Evolutionary conservation across 2,113 vertebrate species (phyloP), one percentile per base, ranked within the genome.

Genomic region (Laticauda colubrina): DNA sequence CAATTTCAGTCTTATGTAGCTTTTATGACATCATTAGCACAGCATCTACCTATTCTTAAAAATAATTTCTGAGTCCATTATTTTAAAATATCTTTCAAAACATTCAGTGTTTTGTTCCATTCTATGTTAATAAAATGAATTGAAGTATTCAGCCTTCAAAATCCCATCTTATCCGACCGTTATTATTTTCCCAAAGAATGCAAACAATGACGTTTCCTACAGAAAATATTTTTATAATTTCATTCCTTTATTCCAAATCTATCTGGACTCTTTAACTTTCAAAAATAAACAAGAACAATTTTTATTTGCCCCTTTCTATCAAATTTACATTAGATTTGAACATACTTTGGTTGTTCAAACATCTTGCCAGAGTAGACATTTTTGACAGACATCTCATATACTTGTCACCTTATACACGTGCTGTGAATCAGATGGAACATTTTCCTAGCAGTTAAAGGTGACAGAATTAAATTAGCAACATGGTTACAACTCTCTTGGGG

Each of bases 381-480:
- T 91, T 92, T 93, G 92, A 90, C 5, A 21, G 34, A 2, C 43
- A 54, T 45, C 88, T 90, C 1, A 18, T 89, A 85, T 51, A 24
- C 24, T 23, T 89, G 89, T 89, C n/a, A 81, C 51, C 61, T 89
- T 81, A n/a, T 89, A 54, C 57, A 95, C 21, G 0, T 0, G 7
- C 87, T 93, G n/a, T 81, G 87, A 91, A 45, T 75, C 85, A 85
- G 85, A 43, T 45, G 51, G n/a, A 57, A 57, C 10, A 15, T 57
- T 87, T 93, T 92, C 81, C 55, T 45, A 59, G 9, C 43, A 91
- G 55, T 56, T 93, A 91, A 89, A 93, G 85, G 0, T 53, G 55
- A 56, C 23, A 92, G 55, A 69, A 85, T 95, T 89, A 4, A 69
- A 61, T 90, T 93, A 8, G 23, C 39, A 14, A 20, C 92, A 29